A percentile compares a stretch with the other conserved stretches of the same genome.
Evolutionary conservation across 1,140 invertebrate species (phyloP).

Genomic region (Magallana ariakensis): DNA sequence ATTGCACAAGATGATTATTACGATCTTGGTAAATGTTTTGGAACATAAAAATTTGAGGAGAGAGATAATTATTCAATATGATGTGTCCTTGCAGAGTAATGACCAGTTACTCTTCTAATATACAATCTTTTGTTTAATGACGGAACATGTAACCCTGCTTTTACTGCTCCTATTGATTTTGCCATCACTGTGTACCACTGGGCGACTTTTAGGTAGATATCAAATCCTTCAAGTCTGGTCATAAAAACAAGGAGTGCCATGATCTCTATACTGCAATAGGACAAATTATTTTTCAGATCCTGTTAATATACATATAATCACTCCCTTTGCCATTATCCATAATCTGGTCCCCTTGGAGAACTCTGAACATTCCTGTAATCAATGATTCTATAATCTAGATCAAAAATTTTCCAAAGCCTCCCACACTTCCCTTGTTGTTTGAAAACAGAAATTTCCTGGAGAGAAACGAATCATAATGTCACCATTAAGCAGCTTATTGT

Average conservation of each 20-base stretch:
- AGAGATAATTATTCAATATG: no score
- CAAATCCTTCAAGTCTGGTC: background rate
- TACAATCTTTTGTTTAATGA: background rate
- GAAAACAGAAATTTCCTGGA: background rate
- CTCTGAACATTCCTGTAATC: no score
- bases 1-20: no score
- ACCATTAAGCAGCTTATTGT: background rate
- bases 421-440: slow-evolving; percentile 11
- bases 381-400: no score
- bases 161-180: background rate
- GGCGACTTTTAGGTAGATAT: slow-evolving; percentile 5
- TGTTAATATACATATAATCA: no score
- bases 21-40: no score
- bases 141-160: background rate
- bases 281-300: no score
- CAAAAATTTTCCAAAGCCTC: background rate
- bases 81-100: background rate
- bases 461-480: background rate
- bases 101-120: background rate
- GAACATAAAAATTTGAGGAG: no score
- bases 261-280: no score
- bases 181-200: background rate
- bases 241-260: background rate
- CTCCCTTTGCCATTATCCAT: no score
- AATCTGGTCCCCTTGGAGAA: no score